These are phyloP conservation scores for Cyclargus thomasi DNA, from an alignment of 1,140 invertebrate species.

Conservation along the genomic window DNA sequence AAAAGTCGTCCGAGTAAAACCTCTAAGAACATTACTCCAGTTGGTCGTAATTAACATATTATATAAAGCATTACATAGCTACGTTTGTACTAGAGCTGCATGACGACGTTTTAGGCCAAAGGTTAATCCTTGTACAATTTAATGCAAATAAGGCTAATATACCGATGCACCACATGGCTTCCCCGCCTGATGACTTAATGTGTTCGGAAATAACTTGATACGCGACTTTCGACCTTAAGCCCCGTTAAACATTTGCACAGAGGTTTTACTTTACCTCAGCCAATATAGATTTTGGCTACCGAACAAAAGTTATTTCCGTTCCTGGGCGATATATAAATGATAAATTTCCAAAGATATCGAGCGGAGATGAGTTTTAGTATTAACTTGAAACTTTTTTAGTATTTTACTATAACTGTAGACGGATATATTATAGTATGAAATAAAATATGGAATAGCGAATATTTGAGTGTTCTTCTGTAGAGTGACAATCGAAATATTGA, in stretches of 20 bases:
- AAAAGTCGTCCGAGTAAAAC: not conserved
- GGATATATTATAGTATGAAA: too few species aligned
- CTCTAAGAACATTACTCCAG: not conserved
- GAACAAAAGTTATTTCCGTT: constrained; percentile 13
- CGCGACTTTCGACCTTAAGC: not conserved
- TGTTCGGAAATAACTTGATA: constrained; percentile 16
- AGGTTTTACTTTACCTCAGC: constrained; percentile 3
- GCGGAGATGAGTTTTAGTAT: not conserved
- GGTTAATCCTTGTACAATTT: constrained; percentile 44
- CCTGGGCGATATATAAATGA: not conserved
- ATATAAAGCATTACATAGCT: constrained; percentile 11
- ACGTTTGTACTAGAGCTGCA: constrained; percentile 20
- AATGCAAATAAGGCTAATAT: constrained; percentile 47
- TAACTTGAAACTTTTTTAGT: not conserved
- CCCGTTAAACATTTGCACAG: not conserved
- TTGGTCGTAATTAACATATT: constrained; percentile 12
- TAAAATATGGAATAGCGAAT: too few species aligned
- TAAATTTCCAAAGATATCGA: not conserved
- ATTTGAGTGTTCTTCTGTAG: too few species aligned
- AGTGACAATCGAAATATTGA: too few species aligned
- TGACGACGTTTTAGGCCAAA: constrained; percentile 26
- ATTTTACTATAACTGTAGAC: not conserved
- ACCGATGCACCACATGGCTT: constrained; percentile 21
- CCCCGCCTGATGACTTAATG: constrained; percentile 18
- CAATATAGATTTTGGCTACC: constrained; percentile 12